A percentile compares a stretch with the other conserved stretches of the same genome.
phyloP scores from a whole-genome alignment of 92 coral and sea anemone genomes.

The Chrysogorgia sp. region DNA sequence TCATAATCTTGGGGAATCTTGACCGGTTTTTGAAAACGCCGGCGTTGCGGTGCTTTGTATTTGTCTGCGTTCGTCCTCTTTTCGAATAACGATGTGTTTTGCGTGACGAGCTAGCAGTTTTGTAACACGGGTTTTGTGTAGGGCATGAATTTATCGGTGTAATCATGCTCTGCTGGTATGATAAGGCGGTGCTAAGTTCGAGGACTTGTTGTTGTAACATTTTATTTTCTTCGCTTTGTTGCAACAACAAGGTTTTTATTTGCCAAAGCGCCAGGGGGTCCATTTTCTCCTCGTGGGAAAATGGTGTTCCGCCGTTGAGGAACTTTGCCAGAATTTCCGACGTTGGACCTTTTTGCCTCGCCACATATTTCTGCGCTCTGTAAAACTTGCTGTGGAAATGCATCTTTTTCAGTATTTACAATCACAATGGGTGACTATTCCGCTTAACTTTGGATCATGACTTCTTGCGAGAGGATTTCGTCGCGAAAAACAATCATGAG shows the following conservation, averaged over 20 bases:
- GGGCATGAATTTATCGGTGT: not conserved
- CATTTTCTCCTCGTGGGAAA: not conserved
- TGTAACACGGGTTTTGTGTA: not conserved
- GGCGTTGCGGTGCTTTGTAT: slow-evolving; percentile 3
- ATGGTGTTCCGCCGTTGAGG: not conserved
- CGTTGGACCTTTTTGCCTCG: not conserved
- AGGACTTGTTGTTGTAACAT: not conserved
- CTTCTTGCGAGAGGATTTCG: not conserved
- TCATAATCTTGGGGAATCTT: slow-evolving; percentile 36
- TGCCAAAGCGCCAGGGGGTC: not conserved
- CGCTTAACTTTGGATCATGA: not conserved
- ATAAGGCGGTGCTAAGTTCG: slow-evolving; percentile 1
- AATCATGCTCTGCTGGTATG: not conserved
- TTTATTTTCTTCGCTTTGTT: not conserved
- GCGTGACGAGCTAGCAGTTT: not conserved
- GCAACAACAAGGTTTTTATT: not conserved
- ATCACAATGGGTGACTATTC: not conserved
- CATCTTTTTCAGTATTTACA: not conserved
- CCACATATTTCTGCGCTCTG: not conserved
- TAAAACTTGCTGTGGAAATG: not conserved
- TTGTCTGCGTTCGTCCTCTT: not conserved
- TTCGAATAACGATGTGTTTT: not conserved
- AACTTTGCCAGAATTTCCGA: not conserved
- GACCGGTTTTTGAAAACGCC: slow-evolving; percentile 30
- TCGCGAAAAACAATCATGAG: too few species aligned